Base-by-base conservation (phyloP, 2,113 vertebrate species). In the Henicopernis longicauda region DNA sequence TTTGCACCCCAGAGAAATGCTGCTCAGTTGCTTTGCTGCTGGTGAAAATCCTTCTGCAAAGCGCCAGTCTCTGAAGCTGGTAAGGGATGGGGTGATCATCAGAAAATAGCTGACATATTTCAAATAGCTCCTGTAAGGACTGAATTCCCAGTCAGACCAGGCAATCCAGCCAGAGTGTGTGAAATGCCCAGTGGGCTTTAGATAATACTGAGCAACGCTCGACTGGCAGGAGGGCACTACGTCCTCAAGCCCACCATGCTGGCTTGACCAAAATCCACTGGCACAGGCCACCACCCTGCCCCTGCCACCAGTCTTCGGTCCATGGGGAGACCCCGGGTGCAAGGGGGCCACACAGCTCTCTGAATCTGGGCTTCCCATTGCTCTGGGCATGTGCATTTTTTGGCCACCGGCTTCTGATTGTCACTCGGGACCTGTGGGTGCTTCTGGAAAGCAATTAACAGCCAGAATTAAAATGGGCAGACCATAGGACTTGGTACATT, bases 381-480 rank as follows among this genome's bases (percentile, higher is more conserved):
- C 71, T 62, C 38, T 5, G 0, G 45, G 32, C 36, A 54, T 7
- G 32, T 40, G 38, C 22, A 13, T 52, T 91, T 93, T 96, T 92
- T 79, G 71, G 71, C 78, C 40, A 23, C 47, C 52, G n/a, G 27
- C 34, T 95, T 92, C 66, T 77, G 49, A 36, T 45, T 93, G 66
- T 80, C 82, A 61, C 78, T 62, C 77, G 79, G 90, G 92, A 81
- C 63, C 47, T 59, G 67, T 86, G 63, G 76, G 63, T 83, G 20
- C 67, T 94, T 93, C 92, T 93, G 87, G 80, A 89, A 95, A 93
- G 63, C 50, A 96, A 90, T 90, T 94, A 96, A 81, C 67, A 86
- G 59, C 29, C 80, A 67, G 72, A 94, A 93, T 86, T 92, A 88
- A 93, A 94, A 94, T 21, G 67, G 38, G 63, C 71, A 97, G 85